Base-by-base conservation (phyloP, 2,888 invertebrate genomes). In the Autographa gamma region DNA sequence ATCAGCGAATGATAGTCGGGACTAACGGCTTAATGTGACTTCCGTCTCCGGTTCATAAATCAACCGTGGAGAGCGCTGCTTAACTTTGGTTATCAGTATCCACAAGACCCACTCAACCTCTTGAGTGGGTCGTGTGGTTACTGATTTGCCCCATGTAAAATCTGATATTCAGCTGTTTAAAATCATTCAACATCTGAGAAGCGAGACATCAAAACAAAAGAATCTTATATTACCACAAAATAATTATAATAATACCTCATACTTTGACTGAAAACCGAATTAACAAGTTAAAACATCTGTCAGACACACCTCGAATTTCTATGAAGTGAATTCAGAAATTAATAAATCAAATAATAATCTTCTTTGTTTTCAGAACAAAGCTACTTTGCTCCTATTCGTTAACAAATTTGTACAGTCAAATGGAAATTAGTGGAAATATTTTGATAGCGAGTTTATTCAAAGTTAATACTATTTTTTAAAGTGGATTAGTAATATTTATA, bases 321-420 rank as follows among this genome's bases (percentile, higher is more conserved):
- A 13, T 18, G 18, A 61, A 74, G 18, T 58, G 25, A 32, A 63
- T 63, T 72, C 31, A 43, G 41, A 60, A 62, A 67, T 52, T 7
- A 62, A 64, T 52, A 56, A 74, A 63, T 65, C 59, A 56, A 60
- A 68, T 56, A 64, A 66, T 73, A 48, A 68, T 34, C n/a, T 65
- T 68, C 3, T 7, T 18, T 79, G 60, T 68, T 68, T 60, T 43
- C 16, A 65, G 19, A 66, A 73, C 70, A 68, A 73, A 64, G 63
- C 60, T n/a, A n/a, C 32, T 64, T 43, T 41, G 7, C 34, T 14
- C 66, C 19, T 0, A 58, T 61, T 76, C 6, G 56, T 18, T 64
- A 2, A 67, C 43, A 68, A n/a, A 68, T 63, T 76, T 68, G 63
- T 48, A 62, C 54, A 59, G 16, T 16, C 16, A 43, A 16, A 2